Conservation (phyloP, 2,888 invertebrate species). For the Caenorhabditis japonica region DNA sequence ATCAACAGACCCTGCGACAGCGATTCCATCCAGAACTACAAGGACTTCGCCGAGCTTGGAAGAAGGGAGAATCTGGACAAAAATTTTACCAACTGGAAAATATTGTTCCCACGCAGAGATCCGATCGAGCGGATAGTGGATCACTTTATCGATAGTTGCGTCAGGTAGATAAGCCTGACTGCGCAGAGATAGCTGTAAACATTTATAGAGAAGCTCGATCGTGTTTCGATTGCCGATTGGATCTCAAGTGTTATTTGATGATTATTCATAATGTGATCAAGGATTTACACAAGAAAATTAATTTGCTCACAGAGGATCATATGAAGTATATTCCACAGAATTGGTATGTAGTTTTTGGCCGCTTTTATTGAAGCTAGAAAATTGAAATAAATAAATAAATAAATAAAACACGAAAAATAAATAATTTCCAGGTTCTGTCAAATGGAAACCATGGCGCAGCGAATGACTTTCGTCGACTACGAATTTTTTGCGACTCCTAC, state of each 20-base stretch:
- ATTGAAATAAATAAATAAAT: too few species aligned
- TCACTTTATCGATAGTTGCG: conserved; percentile 35
- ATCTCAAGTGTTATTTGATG: conserved; percentile 27
- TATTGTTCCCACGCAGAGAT: conserved; percentile 22
- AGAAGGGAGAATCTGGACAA: conserved; percentile 11
- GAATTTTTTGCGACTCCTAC: conserved; percentile 14
- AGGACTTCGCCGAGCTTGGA: conserved; percentile 12
- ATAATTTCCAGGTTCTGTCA: conserved; percentile 15
- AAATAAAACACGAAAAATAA: background rate
- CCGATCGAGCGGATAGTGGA: conserved; percentile 31
- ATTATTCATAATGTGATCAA: conserved; percentile 15
- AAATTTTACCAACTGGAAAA: conserved; percentile 26
- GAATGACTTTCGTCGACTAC: conserved; percentile 22
- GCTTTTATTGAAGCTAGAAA: too few species aligned
- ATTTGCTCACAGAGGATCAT: conserved; percentile 20
- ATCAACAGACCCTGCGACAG: conserved; percentile 18
- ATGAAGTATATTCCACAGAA: conserved; percentile 33
- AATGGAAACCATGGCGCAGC: conserved; percentile 24
- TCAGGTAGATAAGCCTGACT: conserved; percentile 12
- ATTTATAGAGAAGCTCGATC: conserved; percentile 27
- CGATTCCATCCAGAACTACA: conserved; percentile 23
- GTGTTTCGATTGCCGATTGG: conserved; percentile 27
- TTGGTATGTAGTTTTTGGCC: conserved; percentile 4
- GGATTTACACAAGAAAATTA: background rate
- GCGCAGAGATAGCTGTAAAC: too few species aligned